phyloP scores from a whole-genome alignment of 2,888 invertebrate genomes.

The Himalopsyche anomala region DNA sequence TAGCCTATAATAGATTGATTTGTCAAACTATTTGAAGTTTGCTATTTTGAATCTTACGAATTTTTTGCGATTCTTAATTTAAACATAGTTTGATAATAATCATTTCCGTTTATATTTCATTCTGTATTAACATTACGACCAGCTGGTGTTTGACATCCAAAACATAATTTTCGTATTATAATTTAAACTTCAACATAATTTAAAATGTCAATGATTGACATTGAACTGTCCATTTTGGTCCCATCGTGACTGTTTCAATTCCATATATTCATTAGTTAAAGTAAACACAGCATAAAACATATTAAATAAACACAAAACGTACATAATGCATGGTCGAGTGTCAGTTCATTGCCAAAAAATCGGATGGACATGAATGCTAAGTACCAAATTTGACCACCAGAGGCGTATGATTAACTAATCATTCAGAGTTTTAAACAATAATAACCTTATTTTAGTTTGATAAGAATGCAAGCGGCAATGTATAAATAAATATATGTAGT shows the following conservation, averaged over 20 bases:
- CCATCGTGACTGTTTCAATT: not conserved
- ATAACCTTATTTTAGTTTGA: too few relatives aligned
- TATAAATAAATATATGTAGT: too few relatives aligned
- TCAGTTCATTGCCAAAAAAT: slow-evolving; percentile 39
- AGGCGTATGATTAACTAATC: not conserved
- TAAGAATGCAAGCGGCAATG: too few relatives aligned
- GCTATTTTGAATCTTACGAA: too few relatives aligned
- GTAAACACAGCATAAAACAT: slow-evolving; percentile 1
- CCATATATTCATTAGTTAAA: slow-evolving; percentile 10
- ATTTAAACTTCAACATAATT: not conserved
- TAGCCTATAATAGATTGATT: too few relatives aligned
- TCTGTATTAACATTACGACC: not conserved
- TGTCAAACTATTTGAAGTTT: too few relatives aligned
- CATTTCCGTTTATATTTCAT: too few relatives aligned
- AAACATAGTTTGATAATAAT: too few relatives aligned
- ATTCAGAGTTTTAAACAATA: too few relatives aligned
- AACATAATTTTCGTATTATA: not conserved
- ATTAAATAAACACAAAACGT: slow-evolving; percentile 35
- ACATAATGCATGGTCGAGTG: slow-evolving; percentile 1
- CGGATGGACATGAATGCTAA: slow-evolving; percentile 6
- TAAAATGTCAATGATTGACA: slow-evolving; percentile 23
- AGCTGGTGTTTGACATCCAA: not conserved
- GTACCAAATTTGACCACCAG: slow-evolving; percentile 7
- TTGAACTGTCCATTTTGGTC: not conserved
- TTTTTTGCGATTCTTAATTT: too few relatives aligned